Evolutionary conservation across 2,888 invertebrate species (phyloP), one percentile per base, ranked within the genome.

Genomic region (Diarsia mendica): DNA sequence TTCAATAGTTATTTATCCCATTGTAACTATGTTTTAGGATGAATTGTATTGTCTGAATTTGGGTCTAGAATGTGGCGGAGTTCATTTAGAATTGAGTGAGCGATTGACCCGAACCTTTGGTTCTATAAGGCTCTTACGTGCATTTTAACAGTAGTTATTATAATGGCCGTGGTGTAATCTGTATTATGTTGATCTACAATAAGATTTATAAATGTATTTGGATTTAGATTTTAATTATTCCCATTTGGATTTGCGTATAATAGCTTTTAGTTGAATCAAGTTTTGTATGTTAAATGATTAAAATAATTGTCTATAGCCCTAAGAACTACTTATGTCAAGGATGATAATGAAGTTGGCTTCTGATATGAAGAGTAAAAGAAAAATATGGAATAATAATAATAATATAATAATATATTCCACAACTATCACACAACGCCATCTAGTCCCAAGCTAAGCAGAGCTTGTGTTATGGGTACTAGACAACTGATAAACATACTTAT

Each of bases 1-100:
- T 93, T 91, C 92, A 93, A 94, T 92, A 91, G 92, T 92, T 92
- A 93, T 94, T 94, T 93, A 92, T 90, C 85, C 90, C 77, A 91
- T 95, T 95, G 94, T 95, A 80, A 84, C 83, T 89, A 84, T 86
- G 90, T 92, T 92, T 93, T 93, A 91, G 94, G 92, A 93, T 92
- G 91, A 94, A 93, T 93, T 89, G 88, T 87, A 87, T 87, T 88
- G 77, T 84, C 77, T 10, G 77, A 88, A 88, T 85, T 86, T 82
- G 85, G 86, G 84, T 87, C 87, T 84, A 85, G 83, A 90, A 89
- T 90, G 87, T 89, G 81, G 80, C 82, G 81, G 84, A 89, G 87
- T 91, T 87, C 83, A 92, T 91, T 89, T 82, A 83, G 80, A 15
- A 60, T 46, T 87, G 82, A 65, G 75, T 83, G 80, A 84, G 89